Base-by-base conservation (phyloP, 1,140 invertebrate genomes). In the Calosoma granatense region DNA sequence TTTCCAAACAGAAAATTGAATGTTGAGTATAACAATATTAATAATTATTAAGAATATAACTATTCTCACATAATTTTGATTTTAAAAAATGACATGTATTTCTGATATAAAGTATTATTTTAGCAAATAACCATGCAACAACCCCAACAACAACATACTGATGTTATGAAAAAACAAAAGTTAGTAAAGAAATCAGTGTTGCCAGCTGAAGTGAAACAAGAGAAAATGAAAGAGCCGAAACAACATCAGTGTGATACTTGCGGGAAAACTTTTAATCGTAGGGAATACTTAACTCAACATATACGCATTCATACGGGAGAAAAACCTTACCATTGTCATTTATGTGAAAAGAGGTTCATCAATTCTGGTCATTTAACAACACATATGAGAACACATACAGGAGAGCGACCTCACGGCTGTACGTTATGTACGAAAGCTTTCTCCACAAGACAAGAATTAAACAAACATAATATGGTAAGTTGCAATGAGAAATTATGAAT, bases 301-400 rank as follows among this genome's bases (percentile, higher is more conserved):
- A 63, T 63, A 19, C 23, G 62, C 17, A 63, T 63, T 22, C 62
- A 63, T 53, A 63, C 62, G 17, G 62, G 62, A 19, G 60, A 62
- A 54, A 62, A 61, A 51, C 60, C 63, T n/a, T 64, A 64, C 41
- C 51, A 55, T 22, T 64, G 63, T 23, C 60, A 64, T 53, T 53
- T 64, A 30, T 64, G 63, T 55, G 61, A 62, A 17, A 62, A 62
- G 56, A 22, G 59, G 14, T 64, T 64, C 56, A 43, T 60, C 2
- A 59, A 59, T 55, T 62, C 60, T 20, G 61, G 61, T 17, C 59
- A 64, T 58, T 56, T 64, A 55, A 62, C 59, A 14, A 62, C 59
- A 0, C 76, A 77, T 56, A 70, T 75, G 58, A 64, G 74, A 22
- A 75, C 73, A 39, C 75, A 77, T 58, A 74, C 74, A 6, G 66